phyloP scores from a whole-genome alignment of 1,140 invertebrate species.

The Chionoecetes opilio region DNA sequence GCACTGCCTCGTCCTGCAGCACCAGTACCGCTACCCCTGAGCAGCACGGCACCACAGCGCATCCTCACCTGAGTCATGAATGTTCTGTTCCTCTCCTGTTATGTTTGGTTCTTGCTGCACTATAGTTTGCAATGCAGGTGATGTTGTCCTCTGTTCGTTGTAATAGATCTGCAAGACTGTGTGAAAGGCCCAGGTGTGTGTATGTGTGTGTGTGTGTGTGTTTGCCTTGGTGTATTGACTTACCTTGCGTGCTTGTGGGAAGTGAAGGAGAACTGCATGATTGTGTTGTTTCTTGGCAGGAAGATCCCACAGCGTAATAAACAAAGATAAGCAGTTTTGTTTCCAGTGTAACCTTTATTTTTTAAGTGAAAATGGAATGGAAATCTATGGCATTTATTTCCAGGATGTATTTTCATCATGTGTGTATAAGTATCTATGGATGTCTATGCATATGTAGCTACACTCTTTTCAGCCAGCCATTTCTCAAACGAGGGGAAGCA shows the following conservation, averaged over 20 bases:
- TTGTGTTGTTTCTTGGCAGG: neutral
- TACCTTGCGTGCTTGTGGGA: neutral
- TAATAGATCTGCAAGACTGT: neutral
- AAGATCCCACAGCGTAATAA: neutral
- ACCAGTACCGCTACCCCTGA: constrained; percentile 63
- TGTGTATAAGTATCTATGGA: no score
- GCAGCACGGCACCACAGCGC: neutral
- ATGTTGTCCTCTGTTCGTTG: neutral
- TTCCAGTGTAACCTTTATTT: neutral
- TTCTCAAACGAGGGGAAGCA: no score
- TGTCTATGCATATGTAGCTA: no score
- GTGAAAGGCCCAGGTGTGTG: neutral
- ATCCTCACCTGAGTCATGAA: neutral
- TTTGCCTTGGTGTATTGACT: no score
- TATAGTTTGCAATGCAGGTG: neutral
- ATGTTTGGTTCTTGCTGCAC: neutral
- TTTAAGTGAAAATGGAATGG: no score
- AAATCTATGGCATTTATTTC: no score
- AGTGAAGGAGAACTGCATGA: neutral
- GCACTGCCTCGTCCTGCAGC: constrained; percentile 77
- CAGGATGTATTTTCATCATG: no score
- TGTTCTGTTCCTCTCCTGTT: neutral
- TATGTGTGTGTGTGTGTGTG: neutral
- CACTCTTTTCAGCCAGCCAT: no score
- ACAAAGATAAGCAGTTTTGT: neutral